Conservation (phyloP, 2,888 invertebrate species). For the Phasia obesa region DNA sequence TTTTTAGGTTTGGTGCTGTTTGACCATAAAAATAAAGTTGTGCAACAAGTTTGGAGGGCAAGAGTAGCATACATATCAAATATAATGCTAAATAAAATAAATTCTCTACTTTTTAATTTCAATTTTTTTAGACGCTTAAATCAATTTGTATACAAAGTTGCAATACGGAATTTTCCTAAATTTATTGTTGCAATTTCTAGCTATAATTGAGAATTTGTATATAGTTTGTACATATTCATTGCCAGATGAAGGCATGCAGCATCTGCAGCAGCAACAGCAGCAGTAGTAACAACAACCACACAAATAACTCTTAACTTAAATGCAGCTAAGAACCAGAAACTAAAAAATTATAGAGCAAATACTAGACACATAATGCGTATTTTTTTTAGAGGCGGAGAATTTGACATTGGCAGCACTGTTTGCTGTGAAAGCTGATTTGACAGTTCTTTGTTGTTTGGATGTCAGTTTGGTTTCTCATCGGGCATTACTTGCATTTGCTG, state of each 20-base stretch:
- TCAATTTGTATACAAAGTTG: slow-evolving; percentile 68
- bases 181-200: slow-evolving; percentile 64
- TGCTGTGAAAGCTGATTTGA: too few relatives aligned
- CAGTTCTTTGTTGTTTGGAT: too few relatives aligned
- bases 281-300: slow-evolving; percentile 13
- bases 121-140: slow-evolving; percentile 31
- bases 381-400: too few relatives aligned
- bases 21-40: slow-evolving; percentile 32
- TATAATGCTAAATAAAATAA: slow-evolving; percentile 39
- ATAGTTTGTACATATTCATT: slow-evolving; percentile 55
- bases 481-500: too few relatives aligned
- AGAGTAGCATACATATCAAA: slow-evolving; percentile 24
- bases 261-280: not conserved
- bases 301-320: slow-evolving; percentile 14
- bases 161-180: slow-evolving; percentile 52
- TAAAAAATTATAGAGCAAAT: slow-evolving; percentile 18
- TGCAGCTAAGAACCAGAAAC: slow-evolving; percentile 39
- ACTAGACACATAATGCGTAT: not conserved
- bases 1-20: not conserved
- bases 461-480: too few relatives aligned
- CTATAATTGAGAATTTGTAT: slow-evolving; percentile 68
- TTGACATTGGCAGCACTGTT: too few relatives aligned
- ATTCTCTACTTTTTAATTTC: slow-evolving; percentile 43
- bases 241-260: slow-evolving; percentile 38
- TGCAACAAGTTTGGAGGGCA: slow-evolving; percentile 31